Evolutionary conservation across 1,140 invertebrate species (phyloP).

Genomic region (Magallana angulata): DNA sequence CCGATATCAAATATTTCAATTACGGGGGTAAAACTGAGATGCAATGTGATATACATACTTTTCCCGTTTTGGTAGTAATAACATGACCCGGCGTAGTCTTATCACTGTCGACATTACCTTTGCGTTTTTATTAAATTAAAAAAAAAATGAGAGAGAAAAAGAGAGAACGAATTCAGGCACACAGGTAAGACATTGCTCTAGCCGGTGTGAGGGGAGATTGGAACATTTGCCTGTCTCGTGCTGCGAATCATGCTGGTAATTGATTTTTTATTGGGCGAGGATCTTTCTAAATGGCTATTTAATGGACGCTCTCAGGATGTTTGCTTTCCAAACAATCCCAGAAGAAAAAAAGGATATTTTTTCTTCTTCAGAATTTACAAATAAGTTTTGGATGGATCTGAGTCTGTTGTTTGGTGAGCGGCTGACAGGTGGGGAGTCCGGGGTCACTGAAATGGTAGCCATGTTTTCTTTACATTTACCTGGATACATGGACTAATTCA

Average conservation of each 20-base stretch:
- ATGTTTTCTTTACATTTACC: background rate
- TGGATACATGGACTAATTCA: no score
- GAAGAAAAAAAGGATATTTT: background rate
- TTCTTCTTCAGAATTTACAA: background rate
- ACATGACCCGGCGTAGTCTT: background rate
- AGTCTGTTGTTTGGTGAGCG: background rate
- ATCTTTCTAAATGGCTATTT: background rate
- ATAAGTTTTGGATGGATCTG: constrained; percentile 4
- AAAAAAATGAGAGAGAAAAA: background rate
- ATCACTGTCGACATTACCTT: background rate
- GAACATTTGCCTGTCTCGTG: background rate
- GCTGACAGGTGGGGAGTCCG: background rate
- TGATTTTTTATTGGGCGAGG: background rate
- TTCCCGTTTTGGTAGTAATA: background rate
- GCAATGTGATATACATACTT: constrained; percentile 3
- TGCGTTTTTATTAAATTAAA: no score
- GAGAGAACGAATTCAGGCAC: background rate
- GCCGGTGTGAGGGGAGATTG: constrained; percentile 1
- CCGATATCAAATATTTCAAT: constrained; percentile 24
- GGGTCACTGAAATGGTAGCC: background rate
- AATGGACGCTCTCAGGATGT: constrained; percentile 4
- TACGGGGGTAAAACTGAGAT: background rate
- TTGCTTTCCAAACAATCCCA: constrained; percentile 19
- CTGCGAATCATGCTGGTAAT: background rate
- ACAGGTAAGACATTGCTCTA: background rate